phyloP scores from a whole-genome alignment of 2,888 invertebrate genomes.

The Zonitis immaculata region DNA sequence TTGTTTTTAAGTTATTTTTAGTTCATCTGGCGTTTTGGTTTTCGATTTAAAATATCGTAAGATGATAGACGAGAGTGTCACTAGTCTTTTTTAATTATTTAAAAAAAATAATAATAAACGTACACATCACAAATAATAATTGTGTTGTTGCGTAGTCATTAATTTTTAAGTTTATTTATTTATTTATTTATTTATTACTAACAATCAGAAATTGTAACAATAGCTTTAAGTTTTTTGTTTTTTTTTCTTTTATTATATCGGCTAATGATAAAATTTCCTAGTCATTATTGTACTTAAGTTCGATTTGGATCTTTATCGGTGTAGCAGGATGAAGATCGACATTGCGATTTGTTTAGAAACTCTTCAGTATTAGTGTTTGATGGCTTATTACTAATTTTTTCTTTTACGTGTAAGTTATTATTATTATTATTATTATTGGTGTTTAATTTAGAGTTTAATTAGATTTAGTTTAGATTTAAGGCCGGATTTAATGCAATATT shows the following conservation, averaged over 20 bases:
- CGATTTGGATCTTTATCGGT: too few relatives aligned
- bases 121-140: slow-evolving; percentile 5
- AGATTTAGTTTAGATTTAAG: slow-evolving; percentile 23
- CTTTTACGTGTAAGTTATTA: too few relatives aligned
- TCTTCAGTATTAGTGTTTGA: too few relatives aligned
- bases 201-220: slow-evolving; percentile 10
- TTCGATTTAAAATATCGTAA: slow-evolving; percentile 11
- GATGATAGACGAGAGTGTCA: slow-evolving; percentile 37
- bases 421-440: background rate
- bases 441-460: background rate
- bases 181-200: slow-evolving; percentile 32
- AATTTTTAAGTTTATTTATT: slow-evolving; percentile 34
- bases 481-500: slow-evolving; percentile 42
- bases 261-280: slow-evolving; percentile 46
- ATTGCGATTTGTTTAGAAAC: too few relatives aligned
- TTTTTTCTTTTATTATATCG: slow-evolving; percentile 37
- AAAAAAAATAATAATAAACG: too few relatives aligned
- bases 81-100: slow-evolving; percentile 32
- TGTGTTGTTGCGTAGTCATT: slow-evolving; percentile 27
- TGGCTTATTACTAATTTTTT: too few relatives aligned
- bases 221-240: slow-evolving; percentile 31
- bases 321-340: too few relatives aligned
- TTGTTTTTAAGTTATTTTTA: too few relatives aligned
- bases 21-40: slow-evolving; percentile 17
- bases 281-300: slow-evolving; percentile 40